Evolutionary conservation across 2,888 invertebrate genomes (phyloP).

Genomic region (Copidosoma aretas): DNA sequence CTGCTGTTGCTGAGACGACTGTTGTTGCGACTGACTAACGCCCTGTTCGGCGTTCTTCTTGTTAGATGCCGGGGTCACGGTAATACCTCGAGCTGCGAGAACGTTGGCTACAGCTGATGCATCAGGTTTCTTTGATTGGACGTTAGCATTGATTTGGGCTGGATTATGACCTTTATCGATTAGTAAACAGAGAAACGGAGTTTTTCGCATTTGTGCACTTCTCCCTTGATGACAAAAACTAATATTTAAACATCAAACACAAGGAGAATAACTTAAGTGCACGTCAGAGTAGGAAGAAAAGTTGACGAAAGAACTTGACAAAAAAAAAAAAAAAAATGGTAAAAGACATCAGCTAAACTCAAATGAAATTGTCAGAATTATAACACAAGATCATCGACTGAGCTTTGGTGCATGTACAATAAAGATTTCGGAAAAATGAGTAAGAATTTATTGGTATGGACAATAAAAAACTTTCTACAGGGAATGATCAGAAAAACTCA

Average conservation of each 20-base stretch:
- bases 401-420: no score
- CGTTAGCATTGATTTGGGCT: conserved; percentile 55
- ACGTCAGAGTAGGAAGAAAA: conserved; percentile 19
- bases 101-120: conserved; percentile 80
- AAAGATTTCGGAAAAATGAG: no score
- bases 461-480: no score
- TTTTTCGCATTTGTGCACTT: conserved; percentile 45
- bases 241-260: conserved; percentile 30
- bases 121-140: conserved; percentile 68
- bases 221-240: conserved; percentile 37
- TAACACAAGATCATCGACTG: no score
- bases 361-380: background rate
- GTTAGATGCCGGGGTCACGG: conserved; percentile 74
- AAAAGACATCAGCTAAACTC: background rate
- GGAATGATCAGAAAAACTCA: no score
- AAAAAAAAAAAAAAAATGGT: conserved; percentile 7
- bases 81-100: conserved; percentile 78
- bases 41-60: background rate
- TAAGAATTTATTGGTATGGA: no score
- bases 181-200: conserved; percentile 49
- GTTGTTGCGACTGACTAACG: conserved; percentile 50
- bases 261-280: conserved; percentile 37
- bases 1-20: conserved; percentile 42
- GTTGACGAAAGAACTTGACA: background rate
- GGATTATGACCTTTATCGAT: conserved; percentile 57